Base-by-base conservation (phyloP, 2,113 vertebrate genomes). In the Leucopternis melanops region DNA sequence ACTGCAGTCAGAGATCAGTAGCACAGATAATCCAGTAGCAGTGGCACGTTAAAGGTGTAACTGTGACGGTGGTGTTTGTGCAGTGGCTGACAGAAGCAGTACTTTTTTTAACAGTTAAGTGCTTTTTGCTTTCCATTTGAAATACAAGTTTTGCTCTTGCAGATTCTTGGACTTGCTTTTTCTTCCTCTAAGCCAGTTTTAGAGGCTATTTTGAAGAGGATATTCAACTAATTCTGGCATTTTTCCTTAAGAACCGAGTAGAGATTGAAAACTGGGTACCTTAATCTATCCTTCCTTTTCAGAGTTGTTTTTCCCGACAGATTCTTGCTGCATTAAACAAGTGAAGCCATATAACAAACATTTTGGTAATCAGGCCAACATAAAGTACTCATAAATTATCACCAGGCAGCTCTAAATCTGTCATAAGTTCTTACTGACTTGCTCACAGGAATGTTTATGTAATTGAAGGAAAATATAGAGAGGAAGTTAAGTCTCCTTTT, bases 391-490 rank as follows among this genome's bases (percentile, higher is more conserved):
- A 93, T 95, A 96, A 93, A 90, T 96, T 96, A 90, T 66, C 94
- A 94, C 93, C 45, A 93, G 74, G 75, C 81, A 96, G 92, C 63
- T 92, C 95, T 82, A 94, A 93, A 96, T 96, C 92, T 96, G 93
- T 95, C 96, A 88, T 36, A 93, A 92, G 42, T 80, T 88, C 74
- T 92, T 92, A 94, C 87, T 42, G 81, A 45, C 81, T 96, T 78
- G 54, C 75, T 96, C 67, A 70, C 74, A 96, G 74, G 42, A 90
- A 86, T 94, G 94, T 92, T 97, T 93, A 96, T 95, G 67, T 95
- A 96, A 97, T 86, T 80, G 61, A 81, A 75, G 81, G 63, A 85
- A 95, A 81, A 91, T 81, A 63, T 26, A 57, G 80, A 93, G 59
- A 92, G 86, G 91, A 96, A 94, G 83, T 86, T 92, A 90, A 91